Conservation (phyloP, 2,113 vertebrate genomes). For the Stigmatopora nigra region DNA sequence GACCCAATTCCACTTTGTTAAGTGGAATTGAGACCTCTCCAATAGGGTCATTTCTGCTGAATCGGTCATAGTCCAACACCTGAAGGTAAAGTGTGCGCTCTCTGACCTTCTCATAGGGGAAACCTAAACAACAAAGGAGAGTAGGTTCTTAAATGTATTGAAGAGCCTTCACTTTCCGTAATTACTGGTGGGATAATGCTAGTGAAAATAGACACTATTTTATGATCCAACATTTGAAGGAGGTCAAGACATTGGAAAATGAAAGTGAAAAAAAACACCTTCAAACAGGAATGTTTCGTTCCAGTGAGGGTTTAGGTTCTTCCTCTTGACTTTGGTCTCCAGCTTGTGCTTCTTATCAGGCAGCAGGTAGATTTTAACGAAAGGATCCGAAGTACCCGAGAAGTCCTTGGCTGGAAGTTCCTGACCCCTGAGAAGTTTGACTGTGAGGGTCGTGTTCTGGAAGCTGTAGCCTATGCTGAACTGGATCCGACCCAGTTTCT, state of each 20-base stretch:
- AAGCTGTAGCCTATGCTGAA: slow-evolving; percentile 99
- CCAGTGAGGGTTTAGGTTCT: slow-evolving; percentile 98
- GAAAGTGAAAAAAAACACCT: slow-evolving; percentile 63
- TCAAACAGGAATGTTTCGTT: slow-evolving; percentile 98
- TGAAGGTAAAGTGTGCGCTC: slow-evolving; percentile 96
- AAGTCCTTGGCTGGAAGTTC: slow-evolving; percentile 98
- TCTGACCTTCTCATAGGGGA: slow-evolving; percentile 97
- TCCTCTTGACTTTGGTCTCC: slow-evolving; percentile 98
- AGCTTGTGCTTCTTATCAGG: slow-evolving; percentile 98
- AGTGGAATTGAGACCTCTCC: slow-evolving; percentile 96
- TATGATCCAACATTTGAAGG: too few relatives aligned
- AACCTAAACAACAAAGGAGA: slow-evolving; percentile 70
- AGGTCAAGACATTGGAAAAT: not conserved
- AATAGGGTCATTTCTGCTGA: slow-evolving; percentile 97
- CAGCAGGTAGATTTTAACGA: slow-evolving; percentile 97
- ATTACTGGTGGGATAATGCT: slow-evolving; percentile 12
- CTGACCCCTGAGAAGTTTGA: slow-evolving; percentile 94
- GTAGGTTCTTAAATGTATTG: not conserved
- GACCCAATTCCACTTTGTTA: slow-evolving; percentile 94
- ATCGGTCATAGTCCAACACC: slow-evolving; percentile 96
- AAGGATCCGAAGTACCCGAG: slow-evolving; percentile 95
- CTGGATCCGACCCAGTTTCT: slow-evolving; percentile 96
- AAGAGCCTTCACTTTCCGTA: slow-evolving; percentile 3
- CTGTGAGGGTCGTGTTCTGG: slow-evolving; percentile 95
- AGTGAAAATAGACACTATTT: too few relatives aligned